A percentile compares a stretch with the other conserved stretches of the same genome.
Conservation (phyloP, 2,797 vertebrate genomes). For the Oreochromis grahami region DNA sequence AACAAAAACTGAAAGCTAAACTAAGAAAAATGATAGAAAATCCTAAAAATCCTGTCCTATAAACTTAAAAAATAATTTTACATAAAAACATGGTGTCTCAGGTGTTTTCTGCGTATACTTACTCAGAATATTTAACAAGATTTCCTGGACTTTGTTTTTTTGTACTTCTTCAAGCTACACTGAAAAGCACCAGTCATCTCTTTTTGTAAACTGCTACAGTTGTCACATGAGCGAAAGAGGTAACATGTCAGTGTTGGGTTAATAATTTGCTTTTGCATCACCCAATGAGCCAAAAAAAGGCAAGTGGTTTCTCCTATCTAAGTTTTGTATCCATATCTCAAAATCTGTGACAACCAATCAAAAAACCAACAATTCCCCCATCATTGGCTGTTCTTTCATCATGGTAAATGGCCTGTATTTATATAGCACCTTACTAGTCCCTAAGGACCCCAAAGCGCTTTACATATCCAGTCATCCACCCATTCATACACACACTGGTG, state of each 20-base stretch:
- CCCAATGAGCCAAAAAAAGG: background rate
- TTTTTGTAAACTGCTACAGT: background rate
- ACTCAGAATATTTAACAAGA: background rate
- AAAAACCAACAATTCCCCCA: background rate
- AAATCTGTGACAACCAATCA: background rate
- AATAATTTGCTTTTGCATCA: background rate
- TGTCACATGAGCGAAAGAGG: background rate
- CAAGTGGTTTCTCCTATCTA: background rate
- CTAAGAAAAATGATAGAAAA: background rate
- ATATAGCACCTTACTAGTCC: no score
- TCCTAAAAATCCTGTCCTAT: no score
- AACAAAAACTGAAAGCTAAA: no score
- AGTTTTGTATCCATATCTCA: background rate
- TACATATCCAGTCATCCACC: no score
- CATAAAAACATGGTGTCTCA: background rate
- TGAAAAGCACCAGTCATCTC: background rate
- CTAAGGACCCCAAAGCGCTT: no score
- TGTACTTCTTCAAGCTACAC: background rate
- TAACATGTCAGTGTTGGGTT: background rate
- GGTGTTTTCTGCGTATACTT: background rate
- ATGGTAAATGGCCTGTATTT: no score
- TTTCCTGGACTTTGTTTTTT: background rate
- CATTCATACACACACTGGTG: no score
- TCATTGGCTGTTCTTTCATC: background rate
- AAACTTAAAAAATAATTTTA: background rate